phyloP scores from a whole-genome alignment of 2,797 vertebrate genomes.

The Girardinus metallicus region DNA sequence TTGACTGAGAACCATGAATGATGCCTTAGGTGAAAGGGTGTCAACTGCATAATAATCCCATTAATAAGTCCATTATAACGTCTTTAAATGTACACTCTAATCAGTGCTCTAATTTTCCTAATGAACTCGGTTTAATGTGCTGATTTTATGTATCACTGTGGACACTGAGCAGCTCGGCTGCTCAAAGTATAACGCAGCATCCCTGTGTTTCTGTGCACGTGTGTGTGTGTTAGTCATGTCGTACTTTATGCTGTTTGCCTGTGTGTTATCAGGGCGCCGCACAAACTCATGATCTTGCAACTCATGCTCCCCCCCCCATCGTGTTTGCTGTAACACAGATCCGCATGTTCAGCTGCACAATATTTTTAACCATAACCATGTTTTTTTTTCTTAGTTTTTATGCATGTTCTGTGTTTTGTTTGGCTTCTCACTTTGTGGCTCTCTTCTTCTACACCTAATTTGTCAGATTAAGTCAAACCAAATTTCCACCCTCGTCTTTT shows the following conservation, averaged over 20 bases:
- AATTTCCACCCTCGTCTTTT: neutral
- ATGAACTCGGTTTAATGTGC: conserved; percentile 37
- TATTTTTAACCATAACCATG: neutral
- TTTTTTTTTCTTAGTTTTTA: neutral
- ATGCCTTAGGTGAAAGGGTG: neutral
- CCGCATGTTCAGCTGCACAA: neutral
- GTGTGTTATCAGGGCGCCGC: conserved; percentile 7
- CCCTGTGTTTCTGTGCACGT: neutral
- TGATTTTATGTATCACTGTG: conserved; percentile 25
- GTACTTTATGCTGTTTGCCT: conserved; percentile 11
- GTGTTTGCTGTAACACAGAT: neutral
- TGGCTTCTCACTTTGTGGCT: too few species aligned
- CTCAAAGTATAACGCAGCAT: conserved; percentile 4
- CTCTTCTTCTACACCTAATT: neutral
- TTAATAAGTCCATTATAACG: neutral
- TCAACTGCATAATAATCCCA: neutral
- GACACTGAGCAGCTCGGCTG: neutral
- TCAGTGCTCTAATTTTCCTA: conserved; percentile 31
- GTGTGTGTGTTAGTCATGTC: neutral
- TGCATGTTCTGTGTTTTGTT: neutral
- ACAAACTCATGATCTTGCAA: neutral
- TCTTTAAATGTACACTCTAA: conserved; percentile 5
- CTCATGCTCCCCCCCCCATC: neutral
- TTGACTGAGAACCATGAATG: neutral
- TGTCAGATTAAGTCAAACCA: conserved; percentile 3